Evolutionary conservation across 92 coral and sea anemone species (phyloP).

Genomic region (Ricordea florida): DNA sequence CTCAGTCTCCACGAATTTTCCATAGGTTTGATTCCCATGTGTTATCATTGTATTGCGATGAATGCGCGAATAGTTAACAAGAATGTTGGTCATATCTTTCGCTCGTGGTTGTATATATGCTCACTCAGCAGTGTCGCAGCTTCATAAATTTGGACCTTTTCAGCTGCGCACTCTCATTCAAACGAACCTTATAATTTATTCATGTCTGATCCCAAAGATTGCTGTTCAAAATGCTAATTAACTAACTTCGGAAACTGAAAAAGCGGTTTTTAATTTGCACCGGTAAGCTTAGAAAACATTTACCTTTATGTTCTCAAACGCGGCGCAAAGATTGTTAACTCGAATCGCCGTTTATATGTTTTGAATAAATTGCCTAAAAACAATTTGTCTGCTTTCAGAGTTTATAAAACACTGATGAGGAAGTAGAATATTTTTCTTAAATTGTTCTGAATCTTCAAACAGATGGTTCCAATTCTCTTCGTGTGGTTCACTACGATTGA

Average conservation of each 20-base stretch:
- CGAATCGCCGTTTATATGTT: too few relatives aligned
- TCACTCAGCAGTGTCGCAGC: not conserved
- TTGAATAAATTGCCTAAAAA: too few relatives aligned
- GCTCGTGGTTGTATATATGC: too few relatives aligned
- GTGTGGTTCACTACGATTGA: too few relatives aligned
- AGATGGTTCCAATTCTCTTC: too few relatives aligned
- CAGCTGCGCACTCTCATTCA: slow-evolving; percentile 49
- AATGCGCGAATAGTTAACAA: too few relatives aligned
- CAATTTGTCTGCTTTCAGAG: too few relatives aligned
- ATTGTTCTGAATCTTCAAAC: too few relatives aligned
- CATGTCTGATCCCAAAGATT: slow-evolving; percentile 64
- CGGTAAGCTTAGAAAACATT: not conserved
- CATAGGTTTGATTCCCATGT: not conserved
- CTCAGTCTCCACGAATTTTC: not conserved
- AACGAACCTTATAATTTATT: slow-evolving; percentile 86
- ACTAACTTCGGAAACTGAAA: slow-evolving; percentile 33
- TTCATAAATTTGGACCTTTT: not conserved
- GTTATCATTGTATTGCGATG: too few relatives aligned
- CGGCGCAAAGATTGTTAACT: not conserved
- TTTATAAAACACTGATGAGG: too few relatives aligned
- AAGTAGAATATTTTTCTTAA: too few relatives aligned
- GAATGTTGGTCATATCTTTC: too few relatives aligned
- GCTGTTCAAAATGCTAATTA: slow-evolving; percentile 89
- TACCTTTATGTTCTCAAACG: not conserved
- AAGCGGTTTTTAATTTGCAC: slow-evolving; percentile 38